phyloP scores from a whole-genome alignment of 2,797 vertebrate genomes.

The Pangasius krempfi region DNA sequence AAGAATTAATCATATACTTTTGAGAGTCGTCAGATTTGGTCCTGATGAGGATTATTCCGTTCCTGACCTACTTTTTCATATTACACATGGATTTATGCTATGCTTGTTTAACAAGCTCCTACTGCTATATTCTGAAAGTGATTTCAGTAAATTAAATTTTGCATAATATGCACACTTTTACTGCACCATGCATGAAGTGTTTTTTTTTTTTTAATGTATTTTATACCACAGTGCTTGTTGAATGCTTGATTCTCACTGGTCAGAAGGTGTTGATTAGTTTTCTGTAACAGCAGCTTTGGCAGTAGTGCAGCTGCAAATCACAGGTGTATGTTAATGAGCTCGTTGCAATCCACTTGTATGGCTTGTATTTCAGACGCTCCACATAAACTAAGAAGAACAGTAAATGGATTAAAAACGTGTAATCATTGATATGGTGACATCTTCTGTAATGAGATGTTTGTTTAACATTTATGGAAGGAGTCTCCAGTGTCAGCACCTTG shows the following conservation, averaged over 20 bases:
- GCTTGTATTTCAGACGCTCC: neutral
- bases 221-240: neutral
- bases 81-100: neutral
- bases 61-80: conserved; percentile 80
- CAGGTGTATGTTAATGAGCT: neutral
- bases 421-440: neutral
- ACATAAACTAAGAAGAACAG: neutral
- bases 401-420: neutral
- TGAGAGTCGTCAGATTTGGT: conserved; percentile 83
- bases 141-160: neutral
- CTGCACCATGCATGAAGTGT: neutral
- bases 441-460: neutral
- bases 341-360: neutral
- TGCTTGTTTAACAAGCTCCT: conserved; percentile 65
- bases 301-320: neutral
- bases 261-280: neutral
- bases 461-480: neutral
- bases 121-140: conserved; percentile 46
- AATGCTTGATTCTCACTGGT: neutral
- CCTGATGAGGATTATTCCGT: conserved; percentile 79
- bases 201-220: neutral
- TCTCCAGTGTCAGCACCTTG: neutral
- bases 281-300: neutral
- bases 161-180: neutral
- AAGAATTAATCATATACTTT: conserved; percentile 86